phyloP scores from a whole-genome alignment of 2,888 invertebrate species.

The Seladonia tumulorum region DNA sequence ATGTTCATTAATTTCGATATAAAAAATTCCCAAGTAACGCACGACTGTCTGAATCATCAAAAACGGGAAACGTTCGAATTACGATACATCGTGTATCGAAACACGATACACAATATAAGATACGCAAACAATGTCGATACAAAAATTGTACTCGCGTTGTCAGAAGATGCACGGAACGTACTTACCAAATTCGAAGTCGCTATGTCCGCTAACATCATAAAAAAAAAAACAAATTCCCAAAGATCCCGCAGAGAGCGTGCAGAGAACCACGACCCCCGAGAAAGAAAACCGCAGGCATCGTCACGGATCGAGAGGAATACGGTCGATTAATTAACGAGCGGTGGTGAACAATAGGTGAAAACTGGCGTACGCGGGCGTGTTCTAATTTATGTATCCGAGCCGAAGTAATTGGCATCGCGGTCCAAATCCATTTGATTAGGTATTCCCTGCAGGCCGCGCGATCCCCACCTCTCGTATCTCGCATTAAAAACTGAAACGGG shows the following conservation, averaged over 20 bases:
- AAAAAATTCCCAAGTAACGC: neutral
- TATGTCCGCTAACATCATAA: no score
- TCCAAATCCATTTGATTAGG: slow-evolving; percentile 8
- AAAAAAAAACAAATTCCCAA: no score
- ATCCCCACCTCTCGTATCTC: neutral
- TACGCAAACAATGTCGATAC: no score
- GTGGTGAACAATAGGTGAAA: neutral
- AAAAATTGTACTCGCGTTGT: no score
- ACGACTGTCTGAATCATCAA: no score
- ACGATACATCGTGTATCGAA: no score
- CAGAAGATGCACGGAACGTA: no score
- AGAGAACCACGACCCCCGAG: neutral
- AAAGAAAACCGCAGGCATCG: neutral
- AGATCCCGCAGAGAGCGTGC: neutral
- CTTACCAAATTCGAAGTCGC: no score
- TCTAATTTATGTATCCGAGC: neutral
- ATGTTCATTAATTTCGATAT: neutral
- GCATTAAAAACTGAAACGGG: neutral
- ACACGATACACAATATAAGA: no score
- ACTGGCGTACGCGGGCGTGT: neutral
- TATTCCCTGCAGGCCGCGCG: neutral
- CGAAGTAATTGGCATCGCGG: neutral
- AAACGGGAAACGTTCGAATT: no score
- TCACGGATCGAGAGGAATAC: neutral
- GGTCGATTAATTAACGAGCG: neutral